Evolutionary conservation across 1,140 invertebrate species (phyloP).

Genomic region (Drosophila littoralis): DNA sequence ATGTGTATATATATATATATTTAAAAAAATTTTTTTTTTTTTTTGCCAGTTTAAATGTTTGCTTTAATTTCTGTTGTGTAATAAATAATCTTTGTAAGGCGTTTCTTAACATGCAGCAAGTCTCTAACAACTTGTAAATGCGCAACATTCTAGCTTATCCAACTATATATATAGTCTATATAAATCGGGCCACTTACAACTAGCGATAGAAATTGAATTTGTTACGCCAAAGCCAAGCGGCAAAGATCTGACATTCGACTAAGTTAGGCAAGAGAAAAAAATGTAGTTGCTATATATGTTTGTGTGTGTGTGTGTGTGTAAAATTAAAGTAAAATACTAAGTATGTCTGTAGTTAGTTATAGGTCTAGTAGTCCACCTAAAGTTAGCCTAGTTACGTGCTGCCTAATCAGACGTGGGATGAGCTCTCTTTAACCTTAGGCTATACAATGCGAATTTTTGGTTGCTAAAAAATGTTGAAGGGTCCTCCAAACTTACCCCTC

Average conservation of each 20-base stretch:
- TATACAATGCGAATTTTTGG: constrained; percentile 50
- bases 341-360: constrained; percentile 16
- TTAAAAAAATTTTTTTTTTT: background rate
- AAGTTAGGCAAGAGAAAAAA: constrained; percentile 34
- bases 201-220: constrained; percentile 44
- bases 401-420: constrained; percentile 30
- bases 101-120: constrained; percentile 33
- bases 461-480: constrained; percentile 37
- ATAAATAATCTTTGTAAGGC: constrained; percentile 58
- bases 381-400: constrained; percentile 36
- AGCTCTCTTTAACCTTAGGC: constrained; percentile 31
- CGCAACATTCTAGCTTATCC: constrained; percentile 31
- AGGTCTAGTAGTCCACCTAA: background rate
- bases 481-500: constrained; percentile 9
- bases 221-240: constrained; percentile 18
- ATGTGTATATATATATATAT: constrained; percentile 13
- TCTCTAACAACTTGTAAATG: constrained; percentile 37
- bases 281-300: background rate
- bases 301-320: constrained; percentile 3
- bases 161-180: constrained; percentile 26
- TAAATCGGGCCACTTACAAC: constrained; percentile 13
- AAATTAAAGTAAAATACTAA: constrained; percentile 37
- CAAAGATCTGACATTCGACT: constrained; percentile 22
- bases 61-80: constrained; percentile 6
- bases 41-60: constrained; percentile 5